Percentiles rank a stretch among this genome's conserved stretches.
Evolutionary conservation across 2,888 invertebrate species (phyloP).

Genomic region (Horisme vitalbata): DNA sequence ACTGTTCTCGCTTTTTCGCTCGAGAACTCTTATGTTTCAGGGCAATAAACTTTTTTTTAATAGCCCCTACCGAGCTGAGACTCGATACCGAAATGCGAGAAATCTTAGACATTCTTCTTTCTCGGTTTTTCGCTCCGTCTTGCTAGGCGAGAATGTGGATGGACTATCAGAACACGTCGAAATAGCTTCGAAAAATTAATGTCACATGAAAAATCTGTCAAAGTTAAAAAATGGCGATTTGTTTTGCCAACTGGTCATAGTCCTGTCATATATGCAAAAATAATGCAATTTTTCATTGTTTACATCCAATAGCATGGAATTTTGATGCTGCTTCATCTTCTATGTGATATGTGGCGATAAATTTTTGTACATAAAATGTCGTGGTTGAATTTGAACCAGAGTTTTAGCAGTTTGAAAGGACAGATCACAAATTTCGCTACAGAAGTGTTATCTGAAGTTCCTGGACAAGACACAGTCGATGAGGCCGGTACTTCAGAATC

Average conservation of each 20-base stretch:
- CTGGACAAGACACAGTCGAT: slow-evolving; percentile 71
- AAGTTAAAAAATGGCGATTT: slow-evolving; percentile 48
- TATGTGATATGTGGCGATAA: slow-evolving; percentile 61
- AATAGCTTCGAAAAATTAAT: no score
- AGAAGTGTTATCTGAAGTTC: slow-evolving; percentile 92
- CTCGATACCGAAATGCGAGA: no score
- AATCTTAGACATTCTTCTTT: no score
- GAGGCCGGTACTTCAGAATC: slow-evolving; percentile 43
- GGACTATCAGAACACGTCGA: no score
- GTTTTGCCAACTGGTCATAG: slow-evolving; percentile 81
- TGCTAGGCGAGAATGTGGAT: no score
- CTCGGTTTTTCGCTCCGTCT: no score
- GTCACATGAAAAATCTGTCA: slow-evolving; percentile 12
- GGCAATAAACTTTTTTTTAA: no score
- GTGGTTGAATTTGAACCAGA: slow-evolving; percentile 87
- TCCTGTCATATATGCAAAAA: slow-evolving; percentile 69
- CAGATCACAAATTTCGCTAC: slow-evolving; percentile 94
- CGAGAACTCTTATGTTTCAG: no score
- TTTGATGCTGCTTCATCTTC: slow-evolving; percentile 41
- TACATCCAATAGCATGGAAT: slow-evolving; percentile 51
- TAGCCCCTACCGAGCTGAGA: no score
- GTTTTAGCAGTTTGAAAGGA: slow-evolving; percentile 89
- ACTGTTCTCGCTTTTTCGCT: no score
- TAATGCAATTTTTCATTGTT: slow-evolving; percentile 76
- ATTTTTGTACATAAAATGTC: slow-evolving; percentile 75